A percentile compares a stretch with the other conserved stretches of the same genome.
phyloP scores from a whole-genome alignment of 2,113 vertebrate species.

The Falco punctatus region DNA sequence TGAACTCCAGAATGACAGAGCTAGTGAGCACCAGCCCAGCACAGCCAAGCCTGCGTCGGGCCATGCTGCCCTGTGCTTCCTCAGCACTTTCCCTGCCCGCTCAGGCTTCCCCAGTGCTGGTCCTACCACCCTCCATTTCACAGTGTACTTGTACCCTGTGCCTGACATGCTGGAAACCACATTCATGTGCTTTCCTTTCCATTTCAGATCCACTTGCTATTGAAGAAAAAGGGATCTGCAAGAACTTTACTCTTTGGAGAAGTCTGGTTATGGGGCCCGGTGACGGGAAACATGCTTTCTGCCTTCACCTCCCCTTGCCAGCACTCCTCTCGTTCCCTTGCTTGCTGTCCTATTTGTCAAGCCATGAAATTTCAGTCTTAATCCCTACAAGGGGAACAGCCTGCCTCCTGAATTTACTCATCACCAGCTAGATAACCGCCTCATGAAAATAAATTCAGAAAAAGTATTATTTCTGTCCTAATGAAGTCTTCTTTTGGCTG shows the following conservation, averaged over 20 bases:
- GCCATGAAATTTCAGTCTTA: not conserved
- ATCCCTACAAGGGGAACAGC: not conserved
- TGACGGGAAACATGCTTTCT: not conserved
- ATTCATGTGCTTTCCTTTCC: not conserved
- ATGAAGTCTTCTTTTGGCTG: not conserved
- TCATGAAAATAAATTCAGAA: not conserved
- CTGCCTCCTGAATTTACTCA: not conserved
- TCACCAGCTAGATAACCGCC: not conserved
- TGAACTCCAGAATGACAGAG: not conserved
- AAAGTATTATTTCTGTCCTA: not conserved
- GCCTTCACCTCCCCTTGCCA: not conserved
- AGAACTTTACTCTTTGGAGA: not conserved
- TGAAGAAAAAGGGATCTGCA: not conserved
- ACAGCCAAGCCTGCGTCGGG: fast-evolving
- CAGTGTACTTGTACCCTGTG: not conserved
- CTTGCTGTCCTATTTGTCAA: not conserved
- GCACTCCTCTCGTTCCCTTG: not conserved
- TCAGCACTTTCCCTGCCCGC: fast-evolving
- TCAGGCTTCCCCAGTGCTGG: fast-evolving
- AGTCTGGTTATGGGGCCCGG: not conserved
- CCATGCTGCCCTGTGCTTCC: not conserved
- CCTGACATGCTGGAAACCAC: not conserved
- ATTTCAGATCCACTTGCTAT: not conserved
- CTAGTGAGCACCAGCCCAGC: not conserved
- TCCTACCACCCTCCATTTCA: not conserved